Evolutionary conservation across 2,888 invertebrate species (phyloP).

Genomic region (Mechanitis messenoides): DNA sequence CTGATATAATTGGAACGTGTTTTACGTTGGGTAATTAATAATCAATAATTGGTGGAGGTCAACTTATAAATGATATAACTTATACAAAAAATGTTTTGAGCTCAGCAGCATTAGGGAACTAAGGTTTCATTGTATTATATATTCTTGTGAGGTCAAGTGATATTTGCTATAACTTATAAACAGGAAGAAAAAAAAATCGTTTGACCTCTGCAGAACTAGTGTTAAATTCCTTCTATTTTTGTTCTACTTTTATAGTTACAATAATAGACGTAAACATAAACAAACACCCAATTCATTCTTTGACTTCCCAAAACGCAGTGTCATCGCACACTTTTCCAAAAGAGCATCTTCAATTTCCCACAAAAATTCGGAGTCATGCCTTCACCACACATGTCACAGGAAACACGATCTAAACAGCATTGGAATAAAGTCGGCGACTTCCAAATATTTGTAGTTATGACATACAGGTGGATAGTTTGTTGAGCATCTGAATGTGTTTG

Average conservation of each 20-base stretch:
- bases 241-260: not conserved
- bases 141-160: too few relatives aligned
- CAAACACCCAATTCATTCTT: constrained; percentile 31
- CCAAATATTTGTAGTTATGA: constrained; percentile 43
- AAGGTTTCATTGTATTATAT: too few relatives aligned
- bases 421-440: constrained; percentile 49
- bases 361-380: constrained; percentile 58
- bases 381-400: constrained; percentile 63
- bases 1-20: constrained; percentile 12
- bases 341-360: constrained; percentile 68
- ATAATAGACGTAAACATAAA: constrained; percentile 23
- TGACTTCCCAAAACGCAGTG: constrained; percentile 54
- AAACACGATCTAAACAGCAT: constrained; percentile 51
- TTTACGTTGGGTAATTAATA: not conserved
- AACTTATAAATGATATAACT: not conserved
- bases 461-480: constrained; percentile 36
- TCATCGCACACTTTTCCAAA: constrained; percentile 61
- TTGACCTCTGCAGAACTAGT: too few relatives aligned
- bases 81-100: not conserved
- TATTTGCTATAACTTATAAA: too few relatives aligned
- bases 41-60: constrained; percentile 1
- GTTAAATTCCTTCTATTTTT: too few relatives aligned
- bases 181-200: too few relatives aligned
- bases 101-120: not conserved
- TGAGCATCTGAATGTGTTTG: constrained; percentile 13